These are phyloP conservation scores for Pterobdella sp. DNA, from an alignment of 2,888 invertebrate genomes.

Conservation along the genomic window DNA sequence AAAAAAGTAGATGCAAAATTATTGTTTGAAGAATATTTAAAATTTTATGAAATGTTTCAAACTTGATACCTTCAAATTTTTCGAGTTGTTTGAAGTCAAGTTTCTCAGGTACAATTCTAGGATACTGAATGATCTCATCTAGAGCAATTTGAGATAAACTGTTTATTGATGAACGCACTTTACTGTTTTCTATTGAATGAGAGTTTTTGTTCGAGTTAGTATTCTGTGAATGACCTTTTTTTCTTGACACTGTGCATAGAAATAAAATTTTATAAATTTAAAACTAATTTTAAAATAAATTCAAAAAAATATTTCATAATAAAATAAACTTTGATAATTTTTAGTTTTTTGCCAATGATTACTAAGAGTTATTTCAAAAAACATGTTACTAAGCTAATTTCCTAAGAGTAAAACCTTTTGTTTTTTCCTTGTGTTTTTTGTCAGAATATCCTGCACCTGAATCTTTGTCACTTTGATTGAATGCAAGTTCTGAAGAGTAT, in stretches of 20 bases:
- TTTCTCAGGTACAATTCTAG: conserved; percentile 75
- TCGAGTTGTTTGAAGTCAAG: conserved; percentile 76
- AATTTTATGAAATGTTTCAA: conserved; percentile 33
- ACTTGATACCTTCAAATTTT: conserved; percentile 75
- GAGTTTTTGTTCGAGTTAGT: too few relatives aligned
- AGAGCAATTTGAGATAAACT: conserved; percentile 35
- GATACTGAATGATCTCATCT: conserved; percentile 56
- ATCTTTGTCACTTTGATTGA: neutral
- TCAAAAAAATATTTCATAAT: too few relatives aligned
- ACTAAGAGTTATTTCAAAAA: too few relatives aligned
- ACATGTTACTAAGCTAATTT: too few relatives aligned
- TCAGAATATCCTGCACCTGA: neutral
- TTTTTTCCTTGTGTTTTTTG: neutral
- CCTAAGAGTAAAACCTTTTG: neutral
- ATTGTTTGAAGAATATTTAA: neutral
- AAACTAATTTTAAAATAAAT: too few relatives aligned
- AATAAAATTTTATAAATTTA: too few relatives aligned
- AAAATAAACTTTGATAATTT: too few relatives aligned
- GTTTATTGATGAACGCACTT: conserved; percentile 19
- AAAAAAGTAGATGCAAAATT: neutral
- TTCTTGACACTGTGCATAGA: too few relatives aligned
- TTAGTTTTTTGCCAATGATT: too few relatives aligned
- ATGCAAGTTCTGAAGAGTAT: neutral
- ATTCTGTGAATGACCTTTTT: too few relatives aligned
- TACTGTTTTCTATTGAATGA: too few relatives aligned